Evolutionary conservation across 2,797 vertebrate species (phyloP).

Genomic region (Scolopax bukidnonensis): DNA sequence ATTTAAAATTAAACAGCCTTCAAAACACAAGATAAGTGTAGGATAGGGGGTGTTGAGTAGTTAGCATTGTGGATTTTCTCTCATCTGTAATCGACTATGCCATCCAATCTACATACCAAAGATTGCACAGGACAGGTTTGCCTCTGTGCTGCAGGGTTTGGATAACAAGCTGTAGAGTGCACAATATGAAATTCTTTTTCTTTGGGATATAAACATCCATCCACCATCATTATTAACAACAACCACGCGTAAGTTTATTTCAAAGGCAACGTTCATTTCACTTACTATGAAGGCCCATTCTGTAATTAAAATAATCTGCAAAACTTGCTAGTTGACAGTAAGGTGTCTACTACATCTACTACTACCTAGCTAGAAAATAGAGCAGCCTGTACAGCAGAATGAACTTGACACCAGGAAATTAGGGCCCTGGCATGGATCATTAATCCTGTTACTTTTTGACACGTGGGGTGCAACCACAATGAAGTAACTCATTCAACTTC

Average conservation of each 20-base stretch:
- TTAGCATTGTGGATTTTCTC: not conserved
- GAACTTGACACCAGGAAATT: not conserved
- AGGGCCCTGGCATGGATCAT: too few relatives aligned
- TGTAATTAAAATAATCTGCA: not conserved
- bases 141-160: not conserved
- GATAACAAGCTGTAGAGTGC: not conserved
- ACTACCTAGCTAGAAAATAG: not conserved
- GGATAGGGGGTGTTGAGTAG: not conserved
- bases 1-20: not conserved
- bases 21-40: not conserved
- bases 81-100: not conserved
- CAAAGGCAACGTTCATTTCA: not conserved
- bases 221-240: not conserved
- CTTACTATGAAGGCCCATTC: not conserved
- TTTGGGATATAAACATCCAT: not conserved
- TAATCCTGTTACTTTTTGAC: not conserved
- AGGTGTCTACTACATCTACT: not conserved
- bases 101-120: not conserved
- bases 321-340: not conserved
- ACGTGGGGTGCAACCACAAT: fast-evolving
- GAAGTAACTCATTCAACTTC: not conserved
- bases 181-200: not conserved
- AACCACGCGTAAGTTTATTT: not conserved
- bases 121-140: not conserved
- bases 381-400: not conserved